Base-by-base conservation (phyloP, 2,888 invertebrate genomes). In the Argyresthia albistria region DNA sequence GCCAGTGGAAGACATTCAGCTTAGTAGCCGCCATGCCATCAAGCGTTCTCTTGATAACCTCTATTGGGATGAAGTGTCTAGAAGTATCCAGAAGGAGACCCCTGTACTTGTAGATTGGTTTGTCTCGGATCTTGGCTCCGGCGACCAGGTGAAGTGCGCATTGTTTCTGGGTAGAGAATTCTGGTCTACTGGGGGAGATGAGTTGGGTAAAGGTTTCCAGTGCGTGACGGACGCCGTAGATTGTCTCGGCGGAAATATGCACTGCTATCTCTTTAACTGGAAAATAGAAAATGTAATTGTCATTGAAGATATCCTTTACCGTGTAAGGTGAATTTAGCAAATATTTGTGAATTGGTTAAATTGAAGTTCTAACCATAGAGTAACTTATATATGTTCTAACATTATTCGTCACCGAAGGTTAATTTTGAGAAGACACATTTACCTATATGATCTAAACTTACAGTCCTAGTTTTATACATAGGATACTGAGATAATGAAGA, bases 1-100 rank as follows among this genome's bases (percentile, higher is more conserved):
- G 95, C 97, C 97, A 98, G 70, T 98, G 98, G 46, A 98, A 90
- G 0, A 96, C 94, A 70, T 98, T 98, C 87, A 98, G 80, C 77
- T 98, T 98, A 50, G 93, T 93, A 14, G 94, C 90, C 1, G 94
- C 93, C 94, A 98, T 95, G 1, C 91, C 97, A 62, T 97, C 94
- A 58, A 97, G 83, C 48, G 93, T 93, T 58, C 89, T 90, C 61
- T 91, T 89, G 15, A 96, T 91, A 47, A 89, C 89, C 11, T 72
- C 74, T 57, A 96, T 74, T 0, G 95, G 92, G 25, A 98, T 87
- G 69, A 92, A 99, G 77, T 98, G 97, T 55, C 98, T 90, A 0
- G 96, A 92, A 0, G 96, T 93, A 70, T 99, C 99, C 46, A 99
- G 73, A 53, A 97, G 88, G 4, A 98, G 70, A 1, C 98, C 98